Percentiles rank a stretch among this genome's conserved stretches.
Conservation (phyloP, 1,140 invertebrate species). For the Trichonephila clavipes region DNA sequence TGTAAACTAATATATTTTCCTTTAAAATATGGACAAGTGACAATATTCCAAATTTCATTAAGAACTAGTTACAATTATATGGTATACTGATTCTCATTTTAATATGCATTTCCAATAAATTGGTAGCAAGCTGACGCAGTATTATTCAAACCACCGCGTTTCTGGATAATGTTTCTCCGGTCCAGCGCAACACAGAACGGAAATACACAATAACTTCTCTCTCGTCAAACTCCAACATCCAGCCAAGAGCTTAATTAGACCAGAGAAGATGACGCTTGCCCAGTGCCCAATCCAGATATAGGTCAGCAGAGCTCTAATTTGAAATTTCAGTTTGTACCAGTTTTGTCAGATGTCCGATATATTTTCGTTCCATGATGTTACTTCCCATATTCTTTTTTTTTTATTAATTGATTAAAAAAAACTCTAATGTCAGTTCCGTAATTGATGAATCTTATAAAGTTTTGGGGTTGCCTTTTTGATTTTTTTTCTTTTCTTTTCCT, state of each 20-base stretch:
- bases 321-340: constrained; percentile 16
- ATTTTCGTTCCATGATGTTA: neutral
- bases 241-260: neutral
- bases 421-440: neutral
- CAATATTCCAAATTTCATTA: too few species aligned
- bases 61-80: too few species aligned
- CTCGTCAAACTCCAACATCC: neutral
- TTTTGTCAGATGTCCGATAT: constrained; percentile 16
- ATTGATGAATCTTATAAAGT: neutral
- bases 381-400: neutral
- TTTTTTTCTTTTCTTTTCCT: neutral
- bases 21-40: too few species aligned
- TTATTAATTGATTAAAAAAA: neutral
- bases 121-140: too few species aligned
- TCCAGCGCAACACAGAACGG: too few species aligned
- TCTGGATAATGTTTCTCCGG: too few species aligned
- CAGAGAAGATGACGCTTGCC: neutral
- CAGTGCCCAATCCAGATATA: neutral
- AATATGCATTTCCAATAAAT: too few species aligned
- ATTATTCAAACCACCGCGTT: too few species aligned
- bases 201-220: neutral
- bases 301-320: constrained; percentile 1
- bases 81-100: too few species aligned
- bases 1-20: too few species aligned
- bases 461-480: neutral